Evolutionary conservation across 2,888 invertebrate genomes (phyloP).

Genomic region (Melieria crassipennis): DNA sequence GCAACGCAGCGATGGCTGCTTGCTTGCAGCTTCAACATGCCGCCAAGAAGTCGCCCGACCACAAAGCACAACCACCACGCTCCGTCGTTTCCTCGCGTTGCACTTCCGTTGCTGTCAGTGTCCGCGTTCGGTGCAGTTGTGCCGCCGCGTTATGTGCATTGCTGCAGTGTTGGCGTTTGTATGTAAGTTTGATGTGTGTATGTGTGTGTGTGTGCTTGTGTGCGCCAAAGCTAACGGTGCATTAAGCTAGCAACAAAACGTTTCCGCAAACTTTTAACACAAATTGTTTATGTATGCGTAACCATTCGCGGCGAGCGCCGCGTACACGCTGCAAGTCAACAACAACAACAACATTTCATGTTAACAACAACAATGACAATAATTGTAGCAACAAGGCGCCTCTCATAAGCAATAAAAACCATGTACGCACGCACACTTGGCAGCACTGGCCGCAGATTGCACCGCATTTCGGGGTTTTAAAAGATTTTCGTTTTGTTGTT

Average conservation of each 20-base stretch:
- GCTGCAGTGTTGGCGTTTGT: not conserved
- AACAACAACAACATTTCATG: not conserved
- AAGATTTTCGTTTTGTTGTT: not conserved
- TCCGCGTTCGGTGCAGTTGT: too few species aligned
- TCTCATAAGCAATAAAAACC: not conserved
- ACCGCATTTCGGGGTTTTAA: not conserved
- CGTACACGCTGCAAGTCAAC: not conserved
- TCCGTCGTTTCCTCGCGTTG: too few species aligned
- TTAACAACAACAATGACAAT: not conserved
- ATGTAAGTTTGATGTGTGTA: too few species aligned
- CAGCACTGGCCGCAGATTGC: not conserved
- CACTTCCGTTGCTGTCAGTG: too few species aligned
- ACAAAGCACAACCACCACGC: too few species aligned
- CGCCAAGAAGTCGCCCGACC: too few species aligned
- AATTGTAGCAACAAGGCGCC: not conserved
- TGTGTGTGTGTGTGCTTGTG: too few species aligned
- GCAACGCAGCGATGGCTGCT: too few species aligned
- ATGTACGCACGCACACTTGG: not conserved
- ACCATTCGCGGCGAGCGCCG: not conserved
- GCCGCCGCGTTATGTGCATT: too few species aligned
- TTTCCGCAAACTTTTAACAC: slow-evolving; percentile 29
- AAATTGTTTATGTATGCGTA: slow-evolving; percentile 31
- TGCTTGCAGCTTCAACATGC: too few species aligned
- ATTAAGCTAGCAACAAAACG: slow-evolving; percentile 28
- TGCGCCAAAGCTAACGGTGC: slow-evolving; percentile 7